These are phyloP conservation scores for Eira barbara DNA, from an alignment of 2,113 vertebrate genomes.

Conservation along the genomic window DNA sequence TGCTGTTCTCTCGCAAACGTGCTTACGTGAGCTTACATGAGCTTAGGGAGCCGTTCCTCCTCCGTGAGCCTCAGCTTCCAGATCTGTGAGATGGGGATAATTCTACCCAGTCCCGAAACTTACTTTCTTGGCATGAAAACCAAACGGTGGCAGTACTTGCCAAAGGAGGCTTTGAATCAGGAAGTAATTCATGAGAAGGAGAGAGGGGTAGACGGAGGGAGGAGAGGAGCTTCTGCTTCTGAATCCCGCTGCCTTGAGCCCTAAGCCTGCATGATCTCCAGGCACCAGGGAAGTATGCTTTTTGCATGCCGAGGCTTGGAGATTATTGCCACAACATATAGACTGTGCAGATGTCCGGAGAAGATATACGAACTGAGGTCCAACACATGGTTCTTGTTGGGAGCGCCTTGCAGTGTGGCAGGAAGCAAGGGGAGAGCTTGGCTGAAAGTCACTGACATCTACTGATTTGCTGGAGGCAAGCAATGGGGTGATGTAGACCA, in stretches of 20 bases:
- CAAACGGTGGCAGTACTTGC: background rate
- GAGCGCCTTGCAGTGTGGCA: background rate
- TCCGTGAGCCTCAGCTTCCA: background rate
- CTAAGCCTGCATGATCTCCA: background rate
- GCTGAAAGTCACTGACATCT: background rate
- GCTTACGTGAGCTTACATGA: accelerated
- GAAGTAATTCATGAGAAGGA: background rate
- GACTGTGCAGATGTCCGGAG: accelerated
- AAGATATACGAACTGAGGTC: accelerated
- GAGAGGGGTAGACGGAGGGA: too few relatives aligned
- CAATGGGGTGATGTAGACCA: background rate
- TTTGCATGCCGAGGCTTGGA: background rate
- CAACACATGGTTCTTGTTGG: background rate
- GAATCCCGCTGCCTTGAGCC: background rate
- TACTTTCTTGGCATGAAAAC: background rate
- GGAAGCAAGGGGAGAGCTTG: background rate
- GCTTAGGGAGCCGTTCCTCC: background rate
- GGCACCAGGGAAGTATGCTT: background rate
- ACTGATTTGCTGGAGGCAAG: background rate
- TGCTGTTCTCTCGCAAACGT: accelerated
- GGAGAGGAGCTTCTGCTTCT: background rate
- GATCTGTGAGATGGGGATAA: background rate
- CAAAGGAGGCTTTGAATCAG: background rate
- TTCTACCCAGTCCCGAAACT: background rate
- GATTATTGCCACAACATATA: accelerated